phyloP scores from a whole-genome alignment of 2,888 invertebrate genomes.

The Hybos culiciformis region DNA sequence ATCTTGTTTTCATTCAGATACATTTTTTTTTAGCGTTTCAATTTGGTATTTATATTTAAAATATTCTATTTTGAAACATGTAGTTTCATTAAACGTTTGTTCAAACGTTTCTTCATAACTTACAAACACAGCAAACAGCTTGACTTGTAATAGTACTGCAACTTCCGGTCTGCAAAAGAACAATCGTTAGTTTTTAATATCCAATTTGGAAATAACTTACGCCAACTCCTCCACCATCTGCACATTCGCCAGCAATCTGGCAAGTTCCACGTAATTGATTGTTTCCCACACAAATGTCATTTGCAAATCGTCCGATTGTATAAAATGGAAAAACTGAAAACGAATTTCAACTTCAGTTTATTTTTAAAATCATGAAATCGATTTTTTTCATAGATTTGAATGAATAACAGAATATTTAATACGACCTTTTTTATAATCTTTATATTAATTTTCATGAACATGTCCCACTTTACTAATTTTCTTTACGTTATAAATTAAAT shows the following conservation, averaged over 20 bases:
- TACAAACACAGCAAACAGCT: constrained; percentile 74
- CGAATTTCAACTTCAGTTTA: neutral
- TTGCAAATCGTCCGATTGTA: constrained; percentile 63
- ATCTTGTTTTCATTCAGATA: too few species aligned
- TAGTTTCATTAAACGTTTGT: neutral
- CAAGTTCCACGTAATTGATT: constrained; percentile 62
- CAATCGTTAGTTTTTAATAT: too few species aligned
- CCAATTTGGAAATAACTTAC: too few species aligned
- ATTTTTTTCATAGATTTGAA: neutral
- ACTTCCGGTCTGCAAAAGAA: constrained; percentile 50
- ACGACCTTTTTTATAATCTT: neutral
- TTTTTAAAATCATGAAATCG: neutral
- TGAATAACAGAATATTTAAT: neutral
- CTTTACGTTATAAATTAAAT: too few species aligned
- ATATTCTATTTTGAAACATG: neutral
- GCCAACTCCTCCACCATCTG: constrained; percentile 52
- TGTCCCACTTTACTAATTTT: too few species aligned
- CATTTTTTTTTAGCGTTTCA: too few species aligned
- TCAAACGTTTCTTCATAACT: constrained; percentile 32
- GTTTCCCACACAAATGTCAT: constrained; percentile 50
- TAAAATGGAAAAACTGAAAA: constrained; percentile 50
- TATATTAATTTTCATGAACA: too few species aligned
- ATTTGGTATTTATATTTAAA: too few species aligned
- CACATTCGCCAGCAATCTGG: constrained; percentile 61
- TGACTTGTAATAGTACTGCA: constrained; percentile 53